These are phyloP conservation scores for Lasioglossum vierecki DNA, from an alignment of 2,888 invertebrate genomes.

Conservation along the genomic window DNA sequence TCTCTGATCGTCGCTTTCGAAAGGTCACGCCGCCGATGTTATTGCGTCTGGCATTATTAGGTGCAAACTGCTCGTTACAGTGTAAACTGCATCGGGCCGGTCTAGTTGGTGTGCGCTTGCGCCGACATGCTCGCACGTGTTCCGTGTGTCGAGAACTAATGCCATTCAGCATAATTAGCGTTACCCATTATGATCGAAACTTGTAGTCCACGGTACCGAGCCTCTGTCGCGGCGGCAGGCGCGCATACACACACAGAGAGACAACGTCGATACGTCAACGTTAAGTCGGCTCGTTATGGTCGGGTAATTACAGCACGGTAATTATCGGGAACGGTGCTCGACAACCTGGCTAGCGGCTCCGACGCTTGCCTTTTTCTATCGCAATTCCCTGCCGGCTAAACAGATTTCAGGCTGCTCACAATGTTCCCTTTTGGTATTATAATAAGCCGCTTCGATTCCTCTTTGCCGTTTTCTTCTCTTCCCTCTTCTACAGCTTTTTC, in stretches of 20 bases:
- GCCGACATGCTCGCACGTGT: conserved; percentile 17
- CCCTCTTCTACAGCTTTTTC: not conserved
- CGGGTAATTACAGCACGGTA: conserved; percentile 41
- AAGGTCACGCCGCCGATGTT: conserved; percentile 38
- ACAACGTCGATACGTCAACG: conserved; percentile 51
- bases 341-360: not conserved
- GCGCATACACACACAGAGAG: conserved; percentile 36
- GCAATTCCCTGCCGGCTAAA: not conserved
- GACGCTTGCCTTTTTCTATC: not conserved
- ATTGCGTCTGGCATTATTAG: conserved; percentile 64
- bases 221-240: conserved; percentile 4
- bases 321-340: conserved; percentile 43
- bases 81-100: conserved; percentile 48
- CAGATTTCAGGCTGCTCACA: not conserved
- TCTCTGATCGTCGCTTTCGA: not conserved
- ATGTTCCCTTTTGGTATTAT: not conserved
- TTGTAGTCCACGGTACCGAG: conserved; percentile 43
- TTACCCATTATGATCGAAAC: conserved; percentile 62
- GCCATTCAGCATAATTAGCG: conserved; percentile 68
- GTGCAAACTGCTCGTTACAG: conserved; percentile 67
- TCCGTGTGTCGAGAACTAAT: conserved; percentile 48
- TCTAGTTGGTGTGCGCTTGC: not conserved
- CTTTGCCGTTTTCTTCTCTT: not conserved
- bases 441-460: not conserved
- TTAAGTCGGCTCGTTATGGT: conserved; percentile 29